Conservation (phyloP, 1,140 invertebrate genomes). For the Philaenus spumarius region DNA sequence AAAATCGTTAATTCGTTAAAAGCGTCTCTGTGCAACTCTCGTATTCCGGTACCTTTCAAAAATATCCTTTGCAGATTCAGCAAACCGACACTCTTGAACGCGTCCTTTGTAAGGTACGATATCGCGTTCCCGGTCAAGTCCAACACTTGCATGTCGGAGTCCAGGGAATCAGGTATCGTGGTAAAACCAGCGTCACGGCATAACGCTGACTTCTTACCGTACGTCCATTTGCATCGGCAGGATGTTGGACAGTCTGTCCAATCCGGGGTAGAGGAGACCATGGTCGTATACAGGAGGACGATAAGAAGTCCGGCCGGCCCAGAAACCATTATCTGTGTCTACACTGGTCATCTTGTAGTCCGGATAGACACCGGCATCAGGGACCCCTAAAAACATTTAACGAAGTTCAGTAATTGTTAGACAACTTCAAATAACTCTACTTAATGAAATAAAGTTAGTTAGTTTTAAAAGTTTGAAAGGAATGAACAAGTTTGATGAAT, state of each 20-base stretch:
- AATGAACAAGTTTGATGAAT: too few relatives aligned
- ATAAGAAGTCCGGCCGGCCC: slow-evolving; percentile 2
- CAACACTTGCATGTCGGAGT: slow-evolving; percentile 78
- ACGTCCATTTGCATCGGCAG: slow-evolving; percentile 83
- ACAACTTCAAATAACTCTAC: too few relatives aligned
- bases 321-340: background rate
- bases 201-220: slow-evolving; percentile 77
- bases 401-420: too few relatives aligned
- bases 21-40: slow-evolving; percentile 68
- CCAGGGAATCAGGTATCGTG: slow-evolving; percentile 62
- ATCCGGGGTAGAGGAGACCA: slow-evolving; percentile 43
- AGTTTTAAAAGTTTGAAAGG: too few relatives aligned
- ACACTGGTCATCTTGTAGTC: slow-evolving; percentile 9
- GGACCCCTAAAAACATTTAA: background rate
- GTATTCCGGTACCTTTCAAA: slow-evolving; percentile 62
- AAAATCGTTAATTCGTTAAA: slow-evolving; percentile 81
- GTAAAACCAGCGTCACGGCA: slow-evolving; percentile 70
- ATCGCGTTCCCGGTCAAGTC: slow-evolving; percentile 76
- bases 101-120: slow-evolving; percentile 64
- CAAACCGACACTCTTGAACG: slow-evolving; percentile 68
- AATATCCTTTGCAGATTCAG: slow-evolving; percentile 79
- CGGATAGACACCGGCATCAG: slow-evolving; percentile 1
- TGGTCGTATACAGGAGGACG: slow-evolving; percentile 1
- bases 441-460: too few relatives aligned
- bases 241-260: slow-evolving; percentile 75